phyloP scores from a whole-genome alignment of 1,140 invertebrate genomes.

The Saccostrea cuccullata region DNA sequence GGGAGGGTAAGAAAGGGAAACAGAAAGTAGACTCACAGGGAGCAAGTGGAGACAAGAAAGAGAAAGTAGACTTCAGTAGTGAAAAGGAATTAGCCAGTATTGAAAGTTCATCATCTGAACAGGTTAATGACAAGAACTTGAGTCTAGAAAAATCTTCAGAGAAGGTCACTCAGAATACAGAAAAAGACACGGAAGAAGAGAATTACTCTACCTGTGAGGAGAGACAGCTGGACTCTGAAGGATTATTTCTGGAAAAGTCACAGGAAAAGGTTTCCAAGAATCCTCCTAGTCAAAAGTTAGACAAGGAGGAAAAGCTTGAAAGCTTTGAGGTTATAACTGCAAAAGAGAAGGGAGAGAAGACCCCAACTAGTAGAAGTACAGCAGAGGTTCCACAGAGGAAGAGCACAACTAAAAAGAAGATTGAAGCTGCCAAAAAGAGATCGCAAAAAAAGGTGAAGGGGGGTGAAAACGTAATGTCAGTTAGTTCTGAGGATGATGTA shows the following conservation, averaged over 20 bases:
- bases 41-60: background rate
- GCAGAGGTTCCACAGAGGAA: conserved; percentile 48
- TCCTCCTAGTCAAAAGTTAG: background rate
- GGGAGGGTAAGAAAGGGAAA: background rate
- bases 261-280: background rate
- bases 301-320: background rate
- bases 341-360: conserved; percentile 57
- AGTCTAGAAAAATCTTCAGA: background rate
- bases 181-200: background rate
- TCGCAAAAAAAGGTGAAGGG: background rate
- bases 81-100: background rate
- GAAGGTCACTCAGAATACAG: background rate
- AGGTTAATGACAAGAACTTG: conserved; percentile 8
- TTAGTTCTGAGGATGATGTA: conserved; percentile 38
- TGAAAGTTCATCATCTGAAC: background rate
- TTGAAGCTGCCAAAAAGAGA: conserved; percentile 58
- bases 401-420: conserved; percentile 67
- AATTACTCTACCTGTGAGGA: background rate
- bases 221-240: conserved; percentile 1
- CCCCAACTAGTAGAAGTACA: conserved; percentile 56
- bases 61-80: background rate
- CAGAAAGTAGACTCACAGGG: background rate
- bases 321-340: background rate
- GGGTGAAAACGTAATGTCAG: background rate
- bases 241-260: background rate